Conservation (phyloP, 1,140 invertebrate genomes). For the Temnothorax nylanderi region DNA sequence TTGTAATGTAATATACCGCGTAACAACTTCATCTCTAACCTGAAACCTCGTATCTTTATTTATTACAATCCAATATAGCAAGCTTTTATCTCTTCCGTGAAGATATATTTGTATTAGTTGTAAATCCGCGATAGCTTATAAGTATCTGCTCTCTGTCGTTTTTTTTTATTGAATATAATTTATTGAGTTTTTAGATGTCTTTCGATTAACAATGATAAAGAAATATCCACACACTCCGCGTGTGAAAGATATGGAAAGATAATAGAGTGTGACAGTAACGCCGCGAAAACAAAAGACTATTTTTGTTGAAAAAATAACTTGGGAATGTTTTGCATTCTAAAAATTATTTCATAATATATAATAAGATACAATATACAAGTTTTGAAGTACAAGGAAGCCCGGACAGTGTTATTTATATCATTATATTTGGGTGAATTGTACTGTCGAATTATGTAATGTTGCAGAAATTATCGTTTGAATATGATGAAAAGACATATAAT, state of each 20-base stretch:
- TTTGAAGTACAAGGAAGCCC: no score
- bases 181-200: neutral
- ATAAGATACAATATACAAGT: no score
- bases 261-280: neutral
- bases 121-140: neutral
- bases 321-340: neutral
- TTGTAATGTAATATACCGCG: neutral
- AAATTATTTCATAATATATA: neutral
- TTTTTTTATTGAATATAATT: neutral
- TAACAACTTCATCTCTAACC: neutral
- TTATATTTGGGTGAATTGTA: slow-evolving; percentile 2
- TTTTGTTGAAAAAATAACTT: slow-evolving; percentile 4
- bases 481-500: slow-evolving; percentile 6
- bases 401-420: neutral
- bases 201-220: neutral
- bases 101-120: neutral
- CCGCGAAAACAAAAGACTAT: neutral
- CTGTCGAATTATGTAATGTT: neutral
- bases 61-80: slow-evolving; percentile 1
- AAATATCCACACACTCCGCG: neutral
- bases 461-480: slow-evolving; percentile 5
- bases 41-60: slow-evolving; percentile 1
- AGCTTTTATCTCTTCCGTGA: neutral
- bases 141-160: neutral
- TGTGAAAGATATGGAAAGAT: neutral